Base-by-base conservation (phyloP, 2,797 vertebrate species). In the Pampus argenteus region DNA sequence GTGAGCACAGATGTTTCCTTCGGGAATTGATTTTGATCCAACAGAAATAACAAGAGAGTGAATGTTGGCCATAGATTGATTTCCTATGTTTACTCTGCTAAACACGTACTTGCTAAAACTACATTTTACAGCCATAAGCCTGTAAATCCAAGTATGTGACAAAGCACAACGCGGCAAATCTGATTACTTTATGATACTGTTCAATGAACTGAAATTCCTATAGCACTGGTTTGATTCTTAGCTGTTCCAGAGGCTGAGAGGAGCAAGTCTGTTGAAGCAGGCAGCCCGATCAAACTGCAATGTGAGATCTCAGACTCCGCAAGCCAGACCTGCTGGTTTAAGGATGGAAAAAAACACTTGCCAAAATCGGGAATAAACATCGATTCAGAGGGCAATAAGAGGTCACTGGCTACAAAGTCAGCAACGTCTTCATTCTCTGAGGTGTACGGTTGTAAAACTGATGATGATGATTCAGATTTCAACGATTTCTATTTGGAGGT, bases 401-500 rank as follows among this genome's bases (percentile, higher is more conserved):
- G 89, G 71, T 87, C 86, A 49, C 90, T 95, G 89, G 82, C 94
- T 86, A 93, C 95, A 89, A 93, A 69, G 0, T 74, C 88, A 3
- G 92, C 93, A 59, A 88, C 67, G 26, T 82, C 89, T 0, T 94
- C 94, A 74, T 92, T 94, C 48, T 89, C 96, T 5, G 96, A 94
- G 85, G 88, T 90, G 82, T 96, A 95, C 72, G 79, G 90, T 88
- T 96, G 95, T 85, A 90, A 93, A 51, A 88, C 93, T 0, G 71
- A 88, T 55, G 85, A 88, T 55, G 85, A 90, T 68, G 93, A 78
- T 54, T 90, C 87, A 80, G 81, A 95, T 85, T 86, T 88, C 78
- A 90, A 93, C 80, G 91, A 89, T 83, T 96, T 96, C 94, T 93
- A 84, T 20, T 89, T 95, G 84, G 95, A 96, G 81, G 95, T 97